phyloP scores from a whole-genome alignment of 2,888 invertebrate genomes.

The Eubasilissa splendida region DNA sequence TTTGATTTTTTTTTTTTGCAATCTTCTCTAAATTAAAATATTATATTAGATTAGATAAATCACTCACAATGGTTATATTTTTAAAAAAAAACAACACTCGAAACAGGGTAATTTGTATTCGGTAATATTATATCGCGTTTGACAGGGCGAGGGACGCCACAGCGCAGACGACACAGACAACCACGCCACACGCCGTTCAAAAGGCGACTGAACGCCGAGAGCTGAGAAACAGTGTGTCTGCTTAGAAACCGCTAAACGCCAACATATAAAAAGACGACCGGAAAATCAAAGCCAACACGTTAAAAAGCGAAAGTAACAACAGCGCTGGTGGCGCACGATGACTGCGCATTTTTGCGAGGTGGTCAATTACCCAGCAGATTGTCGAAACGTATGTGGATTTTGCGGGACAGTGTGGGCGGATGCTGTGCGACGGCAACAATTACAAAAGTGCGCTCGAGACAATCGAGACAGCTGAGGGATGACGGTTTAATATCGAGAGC shows the following conservation, averaged over 20 bases:
- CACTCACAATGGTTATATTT: slow-evolving; percentile 30
- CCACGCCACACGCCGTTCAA: slow-evolving; percentile 35
- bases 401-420: slow-evolving; percentile 23
- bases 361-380: not conserved
- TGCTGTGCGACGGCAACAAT: not conserved
- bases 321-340: not conserved
- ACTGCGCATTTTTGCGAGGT: not conserved
- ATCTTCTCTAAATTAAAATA: too few relatives aligned
- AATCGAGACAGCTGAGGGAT: too few relatives aligned
- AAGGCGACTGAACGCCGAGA: slow-evolving; percentile 31
- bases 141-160: slow-evolving; percentile 37
- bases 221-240: not conserved
- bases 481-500: too few relatives aligned
- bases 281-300: not conserved
- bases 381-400: not conserved
- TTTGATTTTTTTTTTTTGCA: too few relatives aligned
- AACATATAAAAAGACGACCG: not conserved
- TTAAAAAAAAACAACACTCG: slow-evolving; percentile 23
- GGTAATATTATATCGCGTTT: slow-evolving; percentile 28
- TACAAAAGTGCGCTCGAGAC: not conserved
- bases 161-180: slow-evolving; percentile 25
- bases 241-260: not conserved
- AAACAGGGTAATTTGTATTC: slow-evolving; percentile 6
- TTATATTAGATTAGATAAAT: too few relatives aligned
- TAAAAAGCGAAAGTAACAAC: not conserved